Evolutionary conservation across 2,113 vertebrate genomes (phyloP), one percentile per base, ranked within the genome.

Genomic region (Oenanthe oenanthe): DNA sequence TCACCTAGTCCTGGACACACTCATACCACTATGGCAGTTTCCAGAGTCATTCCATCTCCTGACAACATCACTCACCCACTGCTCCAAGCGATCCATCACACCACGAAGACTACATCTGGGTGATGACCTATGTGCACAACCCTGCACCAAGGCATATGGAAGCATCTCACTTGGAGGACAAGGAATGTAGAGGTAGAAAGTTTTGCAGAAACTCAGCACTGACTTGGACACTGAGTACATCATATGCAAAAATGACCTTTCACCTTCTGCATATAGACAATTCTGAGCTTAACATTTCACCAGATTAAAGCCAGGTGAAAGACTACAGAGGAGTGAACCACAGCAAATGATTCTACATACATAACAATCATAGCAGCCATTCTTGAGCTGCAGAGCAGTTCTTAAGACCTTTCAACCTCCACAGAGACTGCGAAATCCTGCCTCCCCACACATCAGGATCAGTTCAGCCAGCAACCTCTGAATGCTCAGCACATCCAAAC

Each of bases 11-110:
- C 28, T 45, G 12, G 60, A 62, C 26, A 66, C 34, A n/a, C 8
- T 45, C 10, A 0, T 13, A 45, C 2, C 65, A 34, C n/a, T 13
- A 25, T 3, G 3, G 31, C 28, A 66, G 13, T 2, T 6, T 15
- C 29, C 9, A 56, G n/a, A 73, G 17, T 40, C 25, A 40, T 7
- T 90, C 21, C 6, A 43, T 6, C 38, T 61, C 54, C 28, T 45
- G 28, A 76, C 38, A 65, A 79, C 45, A 61, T 11, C 28, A 42
- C 40, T 28, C 45, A 74, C 8, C 12, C 42, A 12, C 38, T 45
- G 22, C n/a, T 66, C 53, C 2, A 1, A 28, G 31, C 71, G 7
- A 57, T 6, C 2, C 9, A 72, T 12, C 31, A 47, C 4, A 51
- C 22, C 86, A 7, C 9, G 20, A 28, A 3, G 26, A n/a, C 12